A percentile compares a stretch with the other conserved stretches of the same genome.
phyloP scores from a whole-genome alignment of 2,888 invertebrate genomes.

The Andrena haemorrhoa region DNA sequence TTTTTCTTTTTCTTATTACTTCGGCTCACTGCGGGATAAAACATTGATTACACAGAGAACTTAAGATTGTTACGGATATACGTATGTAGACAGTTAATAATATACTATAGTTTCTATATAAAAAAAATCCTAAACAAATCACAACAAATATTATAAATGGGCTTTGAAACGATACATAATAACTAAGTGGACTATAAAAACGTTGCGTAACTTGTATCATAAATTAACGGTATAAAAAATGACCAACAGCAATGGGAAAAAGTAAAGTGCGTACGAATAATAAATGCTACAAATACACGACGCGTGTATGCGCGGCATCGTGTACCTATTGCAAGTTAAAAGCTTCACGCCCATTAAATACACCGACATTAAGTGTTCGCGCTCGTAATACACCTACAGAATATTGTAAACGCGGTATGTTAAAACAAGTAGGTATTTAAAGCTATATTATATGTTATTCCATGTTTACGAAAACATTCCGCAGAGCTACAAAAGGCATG shows the following conservation, averaged over 20 bases:
- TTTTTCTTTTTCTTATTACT: not conserved
- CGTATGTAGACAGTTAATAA: slow-evolving; percentile 15
- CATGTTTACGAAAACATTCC: slow-evolving; percentile 47
- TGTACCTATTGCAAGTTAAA: slow-evolving; percentile 26
- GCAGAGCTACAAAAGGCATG: slow-evolving; percentile 33
- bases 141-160: slow-evolving; percentile 31
- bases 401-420: slow-evolving; percentile 20
- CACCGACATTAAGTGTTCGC: slow-evolving; percentile 13
- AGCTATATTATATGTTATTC: slow-evolving; percentile 33
- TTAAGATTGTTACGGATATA: slow-evolving; percentile 22
- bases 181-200: slow-evolving; percentile 33
- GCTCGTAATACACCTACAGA: not conserved
- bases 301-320: not conserved
- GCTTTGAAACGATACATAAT: slow-evolving; percentile 29
- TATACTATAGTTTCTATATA: slow-evolving; percentile 19
- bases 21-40: slow-evolving; percentile 13
- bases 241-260: slow-evolving; percentile 9
- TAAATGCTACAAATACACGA: slow-evolving; percentile 50
- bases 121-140: slow-evolving; percentile 38
- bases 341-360: slow-evolving; percentile 28
- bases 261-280: slow-evolving; percentile 34
- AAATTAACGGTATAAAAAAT: slow-evolving; percentile 16
- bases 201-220: slow-evolving; percentile 21
- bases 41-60: slow-evolving; percentile 18
- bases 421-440: slow-evolving; percentile 37